phyloP scores from a whole-genome alignment of 2,113 vertebrate genomes.

The Microtus oregoni region DNA sequence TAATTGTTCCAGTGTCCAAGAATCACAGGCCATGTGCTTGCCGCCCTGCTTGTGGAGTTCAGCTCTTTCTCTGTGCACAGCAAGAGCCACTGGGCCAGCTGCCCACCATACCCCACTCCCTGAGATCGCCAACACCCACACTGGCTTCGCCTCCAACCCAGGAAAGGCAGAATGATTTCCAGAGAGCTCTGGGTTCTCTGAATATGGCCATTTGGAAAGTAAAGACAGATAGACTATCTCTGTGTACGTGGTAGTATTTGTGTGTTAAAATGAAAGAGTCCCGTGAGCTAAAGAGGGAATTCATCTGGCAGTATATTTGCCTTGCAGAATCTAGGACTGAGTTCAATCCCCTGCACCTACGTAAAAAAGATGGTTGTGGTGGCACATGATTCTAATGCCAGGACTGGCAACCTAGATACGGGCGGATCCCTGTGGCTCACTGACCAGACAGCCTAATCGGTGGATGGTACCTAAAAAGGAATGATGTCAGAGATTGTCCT shows the following conservation, averaged over 20 bases:
- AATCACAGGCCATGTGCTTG: neutral
- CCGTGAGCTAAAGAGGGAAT: neutral
- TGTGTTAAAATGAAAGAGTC: neutral
- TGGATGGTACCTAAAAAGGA: neutral
- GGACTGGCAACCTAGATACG: neutral
- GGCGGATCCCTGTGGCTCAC: neutral
- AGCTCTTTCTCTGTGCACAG: neutral
- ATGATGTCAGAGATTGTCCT: neutral
- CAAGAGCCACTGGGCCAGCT: neutral
- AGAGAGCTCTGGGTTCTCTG: neutral
- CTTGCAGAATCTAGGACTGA: neutral
- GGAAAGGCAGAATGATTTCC: neutral
- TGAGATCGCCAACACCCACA: neutral
- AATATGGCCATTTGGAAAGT: neutral
- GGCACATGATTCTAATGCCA: no score
- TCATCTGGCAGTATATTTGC: neutral
- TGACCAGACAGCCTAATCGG: neutral
- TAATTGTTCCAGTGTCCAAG: constrained; percentile 28
- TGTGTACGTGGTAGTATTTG: neutral
- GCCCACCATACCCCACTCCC: neutral
- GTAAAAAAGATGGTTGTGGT: neutral
- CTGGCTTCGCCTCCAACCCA: neutral
- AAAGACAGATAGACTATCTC: neutral
- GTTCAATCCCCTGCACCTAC: neutral
- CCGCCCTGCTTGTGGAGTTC: neutral